Base-by-base conservation (phyloP, 2,113 vertebrate genomes). In the Rhipidura dahli region DNA sequence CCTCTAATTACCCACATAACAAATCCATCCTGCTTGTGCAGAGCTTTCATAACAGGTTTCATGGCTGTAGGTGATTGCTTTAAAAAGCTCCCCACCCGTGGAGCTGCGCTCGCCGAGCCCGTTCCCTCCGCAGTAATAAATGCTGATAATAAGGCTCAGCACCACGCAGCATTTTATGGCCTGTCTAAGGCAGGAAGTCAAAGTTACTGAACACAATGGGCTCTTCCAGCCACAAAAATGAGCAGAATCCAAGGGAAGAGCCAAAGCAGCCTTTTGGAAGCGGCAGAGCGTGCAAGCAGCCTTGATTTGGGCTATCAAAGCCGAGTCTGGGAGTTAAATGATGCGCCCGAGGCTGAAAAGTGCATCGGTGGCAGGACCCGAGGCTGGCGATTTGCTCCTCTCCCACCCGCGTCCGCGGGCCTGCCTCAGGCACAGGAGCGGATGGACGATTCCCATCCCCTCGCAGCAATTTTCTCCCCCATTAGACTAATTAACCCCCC, bases 71-170 rank as follows among this genome's bases (percentile, higher is more conserved):
- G 92, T 94, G 95, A 93, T 66, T 40, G 88, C 94, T 93, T 89
- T 96, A 83, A 83, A 96, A 94, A 97, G 94, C 92, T 92, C 56
- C 88, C 80, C 94, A 33, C 90, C 94, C 92, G 22, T 86, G 85
- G 95, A 95, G 94, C 79, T 1, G 64, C 1, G 4, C 88, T 79
- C 37, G 44, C 90, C 30, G 7, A 70, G 85, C 93, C 94, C 7
- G 53, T 77, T 92, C 90, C 89, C 80, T 86, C 83, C 4, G 4
- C 94, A 65, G 86, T 33, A 83, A 96, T 80, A 76, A 93, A 65
- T 8, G 68, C 77, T 83, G 77, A 92, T 92, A 77, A 93, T 10
- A 27, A 66, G 54, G 83, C 71, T 94, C n/a, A 9, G 86, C 31
- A 40, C 85, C 88, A 72, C 37, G 61, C 88, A 61, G 83, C 66